phyloP scores from a whole-genome alignment of 2,888 invertebrate genomes.

The Ceraclea dissimilis region DNA sequence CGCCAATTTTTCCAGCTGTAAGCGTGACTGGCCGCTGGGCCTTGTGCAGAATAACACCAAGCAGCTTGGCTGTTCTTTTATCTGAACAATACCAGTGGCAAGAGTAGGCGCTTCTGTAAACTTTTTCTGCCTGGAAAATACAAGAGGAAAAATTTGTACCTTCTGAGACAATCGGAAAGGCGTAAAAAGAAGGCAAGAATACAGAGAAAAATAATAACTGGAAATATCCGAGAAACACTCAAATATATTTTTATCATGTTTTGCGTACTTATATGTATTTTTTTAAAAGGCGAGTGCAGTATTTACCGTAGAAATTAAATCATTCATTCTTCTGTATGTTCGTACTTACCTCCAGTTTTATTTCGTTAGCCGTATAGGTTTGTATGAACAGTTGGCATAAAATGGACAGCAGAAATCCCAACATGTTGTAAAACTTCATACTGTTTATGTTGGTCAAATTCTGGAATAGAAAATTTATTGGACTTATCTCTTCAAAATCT shows the following conservation, averaged over 20 bases:
- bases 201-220: too few species aligned
- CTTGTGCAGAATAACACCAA: not conserved
- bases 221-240: too few species aligned
- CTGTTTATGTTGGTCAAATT: slow-evolving; percentile 21
- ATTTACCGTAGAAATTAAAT: not conserved
- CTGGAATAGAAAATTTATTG: slow-evolving; percentile 14
- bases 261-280: too few species aligned
- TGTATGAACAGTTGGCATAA: slow-evolving; percentile 23
- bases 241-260: too few species aligned
- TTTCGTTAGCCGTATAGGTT: slow-evolving; percentile 23
- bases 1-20: not conserved
- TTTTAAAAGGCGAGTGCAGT: not conserved
- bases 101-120: not conserved
- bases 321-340: too few species aligned
- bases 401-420: slow-evolving; percentile 21
- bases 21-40: not conserved
- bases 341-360: slow-evolving; percentile 18
- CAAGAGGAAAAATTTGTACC: not conserved
- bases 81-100: slow-evolving; percentile 2
- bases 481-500: too few species aligned
- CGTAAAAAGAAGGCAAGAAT: too few species aligned
- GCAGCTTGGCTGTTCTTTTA: not conserved
- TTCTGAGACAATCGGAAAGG: too few species aligned
- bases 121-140: not conserved
- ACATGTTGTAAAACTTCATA: slow-evolving; percentile 18